phyloP scores from a whole-genome alignment of 2,113 vertebrate species.

The Pachypanchax playfairii region DNA sequence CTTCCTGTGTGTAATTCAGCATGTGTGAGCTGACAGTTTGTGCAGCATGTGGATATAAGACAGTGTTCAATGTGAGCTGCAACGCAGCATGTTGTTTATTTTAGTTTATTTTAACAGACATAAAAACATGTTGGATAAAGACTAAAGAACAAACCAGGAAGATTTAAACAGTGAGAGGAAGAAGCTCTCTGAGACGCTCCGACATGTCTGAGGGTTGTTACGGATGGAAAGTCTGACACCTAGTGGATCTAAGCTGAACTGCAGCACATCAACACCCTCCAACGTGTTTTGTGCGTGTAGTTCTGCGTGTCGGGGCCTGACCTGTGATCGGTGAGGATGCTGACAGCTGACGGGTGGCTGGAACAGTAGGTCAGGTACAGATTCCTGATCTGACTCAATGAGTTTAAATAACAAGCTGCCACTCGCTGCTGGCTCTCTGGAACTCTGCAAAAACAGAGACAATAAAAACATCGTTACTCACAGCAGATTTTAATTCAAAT shows the following conservation, averaged over 20 bases:
- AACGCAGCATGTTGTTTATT: too few species aligned
- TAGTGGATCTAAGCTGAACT: conserved; percentile 36
- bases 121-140: too few species aligned
- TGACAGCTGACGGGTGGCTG: conserved; percentile 93
- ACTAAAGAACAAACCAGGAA: not conserved
- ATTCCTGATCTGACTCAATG: conserved; percentile 90
- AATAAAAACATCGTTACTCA: not conserved
- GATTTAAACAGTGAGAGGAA: too few species aligned
- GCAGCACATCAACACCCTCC: not conserved
- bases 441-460: conserved; percentile 74
- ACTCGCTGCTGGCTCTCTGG: conserved; percentile 92
- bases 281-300: too few species aligned
- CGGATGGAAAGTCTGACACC: conserved; percentile 52
- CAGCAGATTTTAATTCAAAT: too few species aligned
- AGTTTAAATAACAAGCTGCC: conserved; percentile 88
- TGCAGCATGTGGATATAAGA: not conserved
- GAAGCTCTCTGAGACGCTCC: not conserved
- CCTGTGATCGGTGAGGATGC: conserved; percentile 95
- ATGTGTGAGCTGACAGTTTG: not conserved
- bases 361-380: conserved; percentile 93
- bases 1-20: conserved; percentile 69
- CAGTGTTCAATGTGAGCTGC: not conserved
- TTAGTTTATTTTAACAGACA: too few species aligned
- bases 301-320: conserved; percentile 60
- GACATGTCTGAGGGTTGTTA: not conserved